phyloP scores from a whole-genome alignment of 37 sponge, comb jelly and placozoan genomes.

The Cliona cf. orientalis region DNA sequence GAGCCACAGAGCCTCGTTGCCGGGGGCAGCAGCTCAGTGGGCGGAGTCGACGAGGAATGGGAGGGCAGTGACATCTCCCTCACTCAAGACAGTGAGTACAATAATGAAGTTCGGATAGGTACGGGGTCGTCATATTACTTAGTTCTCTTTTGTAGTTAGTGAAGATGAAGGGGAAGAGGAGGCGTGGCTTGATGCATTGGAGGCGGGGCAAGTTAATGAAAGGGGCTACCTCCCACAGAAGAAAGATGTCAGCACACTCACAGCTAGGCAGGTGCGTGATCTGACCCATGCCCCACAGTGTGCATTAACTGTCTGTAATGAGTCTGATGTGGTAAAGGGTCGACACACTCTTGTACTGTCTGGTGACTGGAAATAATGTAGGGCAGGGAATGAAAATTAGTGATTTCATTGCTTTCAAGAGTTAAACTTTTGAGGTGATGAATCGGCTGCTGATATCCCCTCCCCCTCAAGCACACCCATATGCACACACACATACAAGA shows the following conservation, averaged over 20 bases:
- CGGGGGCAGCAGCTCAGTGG: slow-evolving; percentile 2
- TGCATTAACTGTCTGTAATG: background rate
- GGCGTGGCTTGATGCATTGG: slow-evolving; percentile 81
- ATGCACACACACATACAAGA: no score
- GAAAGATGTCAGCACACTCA: slow-evolving; percentile 43
- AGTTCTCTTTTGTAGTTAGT: no score
- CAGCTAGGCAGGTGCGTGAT: slow-evolving; percentile 78
- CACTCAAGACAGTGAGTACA: background rate
- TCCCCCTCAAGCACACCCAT: no score
- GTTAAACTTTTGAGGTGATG: no score
- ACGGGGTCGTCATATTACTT: no score
- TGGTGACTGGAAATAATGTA: no score
- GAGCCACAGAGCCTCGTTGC: slow-evolving; percentile 5
- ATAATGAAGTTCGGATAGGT: background rate
- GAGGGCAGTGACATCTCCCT: slow-evolving; percentile 33
- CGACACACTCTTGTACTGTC: no score
- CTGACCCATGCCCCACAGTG: background rate
- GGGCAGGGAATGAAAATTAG: no score
- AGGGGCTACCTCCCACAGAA: slow-evolving; percentile 78
- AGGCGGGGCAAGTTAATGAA: slow-evolving; percentile 71
- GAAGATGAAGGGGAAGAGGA: slow-evolving; percentile 67
- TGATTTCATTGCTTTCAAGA: no score
- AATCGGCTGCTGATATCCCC: no score
- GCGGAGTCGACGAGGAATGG: slow-evolving; percentile 18
- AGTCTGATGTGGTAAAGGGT: background rate